A percentile compares a stretch with the other conserved stretches of the same genome.
Evolutionary conservation across 2,888 invertebrate species (phyloP).

Genomic region (Geotrupes spiniger): DNA sequence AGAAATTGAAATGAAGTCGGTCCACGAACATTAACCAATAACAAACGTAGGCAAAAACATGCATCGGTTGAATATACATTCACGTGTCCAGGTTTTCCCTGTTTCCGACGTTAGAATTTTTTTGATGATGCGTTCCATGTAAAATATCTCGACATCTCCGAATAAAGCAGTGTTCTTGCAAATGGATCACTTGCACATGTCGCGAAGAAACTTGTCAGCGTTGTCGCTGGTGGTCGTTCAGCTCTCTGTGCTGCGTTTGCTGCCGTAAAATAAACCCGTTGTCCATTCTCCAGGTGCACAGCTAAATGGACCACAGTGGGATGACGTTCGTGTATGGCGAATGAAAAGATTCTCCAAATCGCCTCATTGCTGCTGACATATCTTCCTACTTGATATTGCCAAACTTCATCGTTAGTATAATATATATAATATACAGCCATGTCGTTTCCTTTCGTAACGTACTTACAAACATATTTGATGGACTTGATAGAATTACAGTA

Average conservation of each 20-base stretch:
- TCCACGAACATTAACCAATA: slow-evolving; percentile 19
- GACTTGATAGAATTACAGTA: slow-evolving; percentile 42
- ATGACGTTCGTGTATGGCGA: slow-evolving; percentile 32
- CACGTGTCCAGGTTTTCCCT: slow-evolving; percentile 9
- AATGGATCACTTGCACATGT: slow-evolving; percentile 15
- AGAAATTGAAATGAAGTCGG: slow-evolving; percentile 12
- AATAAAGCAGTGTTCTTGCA: slow-evolving; percentile 23
- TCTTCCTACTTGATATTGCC: slow-evolving; percentile 28
- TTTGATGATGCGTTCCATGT: slow-evolving; percentile 5
- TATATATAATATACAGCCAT: slow-evolving; percentile 26
- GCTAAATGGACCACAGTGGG: slow-evolving; percentile 37
- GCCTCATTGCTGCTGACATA: slow-evolving; percentile 30
- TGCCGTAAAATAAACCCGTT: slow-evolving; percentile 22
- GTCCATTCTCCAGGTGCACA: slow-evolving; percentile 25
- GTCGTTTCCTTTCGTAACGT: slow-evolving; percentile 32
- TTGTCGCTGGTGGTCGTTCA: slow-evolving; percentile 15
- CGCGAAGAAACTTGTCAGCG: slow-evolving; percentile 19
- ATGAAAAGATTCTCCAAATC: slow-evolving; percentile 28
- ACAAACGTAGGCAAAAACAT: slow-evolving; percentile 13
- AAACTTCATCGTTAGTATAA: slow-evolving; percentile 29
- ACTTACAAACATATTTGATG: slow-evolving; percentile 45
- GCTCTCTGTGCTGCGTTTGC: slow-evolving; percentile 9
- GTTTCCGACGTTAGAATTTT: slow-evolving; percentile 19
- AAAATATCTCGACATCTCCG: slow-evolving; percentile 20
- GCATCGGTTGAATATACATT: slow-evolving; percentile 13